These are phyloP conservation scores for Euplexia lucipara DNA, from an alignment of 2,888 invertebrate genomes.

Conservation along the genomic window DNA sequence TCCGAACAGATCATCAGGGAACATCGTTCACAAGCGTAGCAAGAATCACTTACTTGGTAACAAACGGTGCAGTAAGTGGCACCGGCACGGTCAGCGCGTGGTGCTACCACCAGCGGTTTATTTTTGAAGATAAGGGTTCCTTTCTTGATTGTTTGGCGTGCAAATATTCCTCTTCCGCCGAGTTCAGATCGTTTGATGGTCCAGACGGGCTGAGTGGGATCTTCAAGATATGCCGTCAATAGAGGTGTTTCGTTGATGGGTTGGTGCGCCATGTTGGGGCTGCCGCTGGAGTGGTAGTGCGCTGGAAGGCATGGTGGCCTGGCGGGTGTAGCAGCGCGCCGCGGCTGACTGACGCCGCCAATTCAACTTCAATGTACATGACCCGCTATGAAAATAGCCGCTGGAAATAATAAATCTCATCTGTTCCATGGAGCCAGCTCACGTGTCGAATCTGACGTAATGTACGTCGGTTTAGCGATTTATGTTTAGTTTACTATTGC, in stretches of 20 bases:
- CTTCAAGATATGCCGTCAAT: constrained; percentile 60
- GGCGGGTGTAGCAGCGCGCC: constrained; percentile 63
- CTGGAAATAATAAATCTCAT: constrained; percentile 82
- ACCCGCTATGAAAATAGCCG: constrained; percentile 87
- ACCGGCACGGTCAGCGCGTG: constrained; percentile 89
- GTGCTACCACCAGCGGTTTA: constrained; percentile 92
- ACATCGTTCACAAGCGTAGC: constrained; percentile 91
- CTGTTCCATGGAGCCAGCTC: constrained; percentile 77
- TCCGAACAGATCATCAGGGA: constrained; percentile 92
- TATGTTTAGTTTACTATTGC: constrained; percentile 73
- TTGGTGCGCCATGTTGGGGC: constrained; percentile 65
- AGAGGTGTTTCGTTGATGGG: constrained; percentile 46
- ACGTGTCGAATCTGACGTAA: constrained; percentile 83
- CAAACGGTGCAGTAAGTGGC: constrained; percentile 92
- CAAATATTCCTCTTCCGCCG: constrained; percentile 94
- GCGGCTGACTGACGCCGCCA: constrained; percentile 78
- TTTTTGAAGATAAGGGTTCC: constrained; percentile 93
- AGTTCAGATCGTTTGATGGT: constrained; percentile 90
- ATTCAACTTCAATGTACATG: constrained; percentile 75
- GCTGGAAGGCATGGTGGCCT: constrained; percentile 62
- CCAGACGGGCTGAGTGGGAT: constrained; percentile 82
- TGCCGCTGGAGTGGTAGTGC: constrained; percentile 57
- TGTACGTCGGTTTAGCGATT: constrained; percentile 67
- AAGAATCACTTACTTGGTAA: constrained; percentile 83
- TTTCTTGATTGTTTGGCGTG: constrained; percentile 90